Evolutionary conservation across 2,888 invertebrate genomes (phyloP), one percentile per base, ranked within the genome.

Genomic region (Pogonocherus hispidulus): DNA sequence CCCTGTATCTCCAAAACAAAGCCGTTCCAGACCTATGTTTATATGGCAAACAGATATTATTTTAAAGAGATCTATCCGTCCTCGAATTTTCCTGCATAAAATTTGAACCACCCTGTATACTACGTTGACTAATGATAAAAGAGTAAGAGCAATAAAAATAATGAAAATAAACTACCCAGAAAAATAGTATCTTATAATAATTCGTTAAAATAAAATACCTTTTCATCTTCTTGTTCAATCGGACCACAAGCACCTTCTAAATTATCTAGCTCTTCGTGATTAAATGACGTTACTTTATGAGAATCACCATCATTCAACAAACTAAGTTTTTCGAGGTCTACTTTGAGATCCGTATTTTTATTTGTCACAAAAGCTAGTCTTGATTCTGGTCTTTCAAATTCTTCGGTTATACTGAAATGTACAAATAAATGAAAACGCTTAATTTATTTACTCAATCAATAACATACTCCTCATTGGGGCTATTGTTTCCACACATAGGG

Each of bases 321-420:
- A 68, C 83, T 83, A 54, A 86, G 77, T 76, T 85, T 85, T 62
- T 81, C 84, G 66, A 86, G 76, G 69, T 83, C 84, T 6, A 77
- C 82, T 70, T 85, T 85, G 65, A 85, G 74, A 73, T 85, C 84
- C 20, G 77, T 79, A 66, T 79, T 83, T 57, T 79, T 81, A 70
- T 82, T 83, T 52, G 77, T 80, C 23, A 80, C 80, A 70, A 85
- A 85, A 0, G 84, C 82, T 19, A 86, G 70, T 68, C 85, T 73
- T 5, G 85, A 85, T 68, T 83, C 80, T 3, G 85, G 85, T 56
- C 85, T 72, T 57, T 84, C 83, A 35, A 81, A 81, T 27, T 80
- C 82, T 56, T 78, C 78, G 44, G 68, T 71, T 9, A 66, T 63
- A 8, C 77, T 79, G 51, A 18, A 74, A 73, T 41, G 16, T 20